phyloP scores from a whole-genome alignment of 30 jellyfish, hydroid and myxozoan species.

The Cassiopea andromeda region DNA sequence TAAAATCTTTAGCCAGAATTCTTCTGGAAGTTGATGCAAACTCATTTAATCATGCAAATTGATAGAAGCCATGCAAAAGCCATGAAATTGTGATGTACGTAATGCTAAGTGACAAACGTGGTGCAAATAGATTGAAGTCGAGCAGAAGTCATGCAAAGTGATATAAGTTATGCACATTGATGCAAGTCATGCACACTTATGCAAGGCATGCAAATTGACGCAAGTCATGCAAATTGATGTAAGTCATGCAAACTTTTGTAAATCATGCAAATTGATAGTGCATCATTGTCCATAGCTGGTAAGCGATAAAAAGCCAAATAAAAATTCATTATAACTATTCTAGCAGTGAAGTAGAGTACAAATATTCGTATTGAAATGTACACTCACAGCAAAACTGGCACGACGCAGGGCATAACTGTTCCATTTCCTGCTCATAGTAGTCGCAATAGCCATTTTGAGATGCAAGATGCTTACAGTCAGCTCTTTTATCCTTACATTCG shows the following conservation, averaged over 20 bases:
- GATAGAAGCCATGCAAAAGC: too few relatives aligned
- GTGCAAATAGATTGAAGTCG: too few relatives aligned
- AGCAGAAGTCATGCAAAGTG: too few relatives aligned
- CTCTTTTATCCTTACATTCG: slow-evolving; percentile 69
- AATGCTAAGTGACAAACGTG: too few relatives aligned
- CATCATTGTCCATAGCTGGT: not conserved
- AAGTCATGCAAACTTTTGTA: not conserved
- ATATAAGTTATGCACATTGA: too few relatives aligned
- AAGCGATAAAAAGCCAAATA: not conserved
- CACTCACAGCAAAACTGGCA: slow-evolving; percentile 85
- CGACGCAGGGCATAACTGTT: slow-evolving; percentile 70
- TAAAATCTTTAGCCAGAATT: not conserved
- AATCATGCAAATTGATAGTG: not conserved
- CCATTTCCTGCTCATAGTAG: slow-evolving; percentile 72
- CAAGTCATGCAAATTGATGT: too few relatives aligned
- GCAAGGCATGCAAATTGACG: too few relatives aligned
- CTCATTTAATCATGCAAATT: too few relatives aligned
- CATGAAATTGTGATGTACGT: too few relatives aligned
- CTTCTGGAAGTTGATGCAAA: not conserved
- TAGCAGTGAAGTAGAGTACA: not conserved
- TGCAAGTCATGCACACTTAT: too few relatives aligned
- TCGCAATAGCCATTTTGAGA: slow-evolving; percentile 80
- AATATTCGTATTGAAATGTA: too few relatives aligned
- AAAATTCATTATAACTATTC: not conserved
- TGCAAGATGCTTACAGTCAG: slow-evolving; percentile 78